Percentiles rank a stretch among this genome's conserved stretches.
Evolutionary conservation across 2,888 invertebrate genomes (phyloP).

Genomic region (Tetragnatha montana): DNA sequence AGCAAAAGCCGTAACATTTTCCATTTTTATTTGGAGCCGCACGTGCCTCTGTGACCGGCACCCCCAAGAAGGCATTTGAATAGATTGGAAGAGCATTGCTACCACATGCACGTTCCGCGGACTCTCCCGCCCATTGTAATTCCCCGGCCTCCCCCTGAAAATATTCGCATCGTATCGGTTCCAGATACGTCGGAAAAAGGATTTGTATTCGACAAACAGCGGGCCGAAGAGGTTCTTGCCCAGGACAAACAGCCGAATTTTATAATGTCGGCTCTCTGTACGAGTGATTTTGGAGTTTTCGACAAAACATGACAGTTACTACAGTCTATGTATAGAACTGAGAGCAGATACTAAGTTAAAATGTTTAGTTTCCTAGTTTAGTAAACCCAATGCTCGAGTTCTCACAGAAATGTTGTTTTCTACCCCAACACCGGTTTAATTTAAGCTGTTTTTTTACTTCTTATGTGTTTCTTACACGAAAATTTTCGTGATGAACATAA

Average conservation of each 20-base stretch:
- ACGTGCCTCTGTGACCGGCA: constrained; percentile 45
- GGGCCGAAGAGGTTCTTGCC: background rate
- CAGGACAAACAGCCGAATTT: background rate
- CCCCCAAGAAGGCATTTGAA: constrained; percentile 47
- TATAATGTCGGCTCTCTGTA: background rate
- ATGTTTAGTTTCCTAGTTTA: no score
- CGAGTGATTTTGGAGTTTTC: background rate
- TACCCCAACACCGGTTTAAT: no score
- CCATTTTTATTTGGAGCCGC: constrained; percentile 37
- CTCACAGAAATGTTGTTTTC: no score
- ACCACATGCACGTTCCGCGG: constrained; percentile 45
- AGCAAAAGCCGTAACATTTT: constrained; percentile 48
- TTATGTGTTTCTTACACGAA: no score
- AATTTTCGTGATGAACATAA: no score
- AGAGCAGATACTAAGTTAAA: no score
- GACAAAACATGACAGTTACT: no score
- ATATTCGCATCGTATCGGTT: background rate
- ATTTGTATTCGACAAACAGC: constrained; percentile 9
- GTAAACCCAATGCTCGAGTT: no score
- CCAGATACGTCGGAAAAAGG: constrained; percentile 12
- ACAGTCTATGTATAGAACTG: no score
- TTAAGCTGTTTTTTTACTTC: no score
- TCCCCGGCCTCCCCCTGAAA: constrained; percentile 12
- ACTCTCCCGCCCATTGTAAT: constrained; percentile 14
- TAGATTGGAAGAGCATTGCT: constrained; percentile 48